Conservation (phyloP, 2,113 vertebrate genomes). For the Sceloporus tristichus region DNA sequence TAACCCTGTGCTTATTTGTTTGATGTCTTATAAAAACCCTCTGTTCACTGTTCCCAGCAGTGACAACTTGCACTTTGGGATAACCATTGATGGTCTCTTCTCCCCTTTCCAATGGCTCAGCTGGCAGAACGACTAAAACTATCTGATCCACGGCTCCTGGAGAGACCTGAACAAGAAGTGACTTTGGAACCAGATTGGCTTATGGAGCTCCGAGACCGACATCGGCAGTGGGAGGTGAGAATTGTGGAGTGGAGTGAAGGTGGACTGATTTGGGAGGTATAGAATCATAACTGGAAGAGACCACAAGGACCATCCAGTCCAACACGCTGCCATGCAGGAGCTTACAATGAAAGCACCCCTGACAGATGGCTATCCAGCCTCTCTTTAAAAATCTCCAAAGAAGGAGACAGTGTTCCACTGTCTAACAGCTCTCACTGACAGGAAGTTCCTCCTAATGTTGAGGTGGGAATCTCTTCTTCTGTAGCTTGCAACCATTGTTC, state of each 20-base stretch:
- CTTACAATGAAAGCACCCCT: too few relatives aligned
- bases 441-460: too few relatives aligned
- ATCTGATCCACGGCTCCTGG: conserved; percentile 81
- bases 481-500: too few relatives aligned
- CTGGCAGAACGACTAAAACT: conserved; percentile 86
- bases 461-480: too few relatives aligned
- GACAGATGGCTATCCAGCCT: too few relatives aligned
- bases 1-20: neutral
- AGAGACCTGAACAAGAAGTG: conserved; percentile 60
- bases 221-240: conserved; percentile 76
- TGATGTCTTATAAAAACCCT: neutral
- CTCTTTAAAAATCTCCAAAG: too few relatives aligned
- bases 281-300: neutral
- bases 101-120: conserved; percentile 68
- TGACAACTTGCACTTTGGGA: neutral
- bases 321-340: too few relatives aligned
- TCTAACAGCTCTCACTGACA: too few relatives aligned
- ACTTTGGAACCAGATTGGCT: conserved; percentile 85
- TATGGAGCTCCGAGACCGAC: conserved; percentile 71
- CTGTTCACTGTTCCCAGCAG: neutral
- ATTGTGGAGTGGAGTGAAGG: rapidly evolving
- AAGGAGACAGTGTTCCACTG: too few relatives aligned
- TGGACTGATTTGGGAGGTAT: neutral
- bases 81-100: neutral
- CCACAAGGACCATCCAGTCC: too few relatives aligned